These are phyloP conservation scores for Ictalurus furcatus DNA, from an alignment of 2,113 vertebrate genomes.

Conservation along the genomic window DNA sequence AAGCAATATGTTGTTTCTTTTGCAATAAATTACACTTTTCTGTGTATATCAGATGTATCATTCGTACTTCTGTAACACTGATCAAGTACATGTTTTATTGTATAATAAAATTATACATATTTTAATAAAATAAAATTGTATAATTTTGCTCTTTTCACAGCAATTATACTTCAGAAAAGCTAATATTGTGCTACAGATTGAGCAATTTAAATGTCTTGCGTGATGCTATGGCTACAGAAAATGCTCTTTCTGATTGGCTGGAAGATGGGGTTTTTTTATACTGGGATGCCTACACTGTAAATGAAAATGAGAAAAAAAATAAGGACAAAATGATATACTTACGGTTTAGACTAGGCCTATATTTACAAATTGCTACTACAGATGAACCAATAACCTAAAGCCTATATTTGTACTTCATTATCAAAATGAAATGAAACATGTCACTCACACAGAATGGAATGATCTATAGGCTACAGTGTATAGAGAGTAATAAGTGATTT, in stretches of 20 bases:
- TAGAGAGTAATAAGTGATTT: background rate
- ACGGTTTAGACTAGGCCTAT: background rate
- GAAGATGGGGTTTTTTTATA: background rate
- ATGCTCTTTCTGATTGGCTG: background rate
- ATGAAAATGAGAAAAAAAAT: background rate
- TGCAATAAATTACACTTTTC: conserved; percentile 10
- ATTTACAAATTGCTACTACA: background rate
- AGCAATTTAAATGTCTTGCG: background rate
- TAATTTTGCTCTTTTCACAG: background rate
- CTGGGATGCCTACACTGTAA: background rate
- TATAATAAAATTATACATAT: too few relatives aligned
- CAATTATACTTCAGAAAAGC: background rate
- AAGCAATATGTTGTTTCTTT: background rate
- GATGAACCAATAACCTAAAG: background rate
- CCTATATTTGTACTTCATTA: background rate
- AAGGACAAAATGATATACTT: background rate
- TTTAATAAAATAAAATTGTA: too few relatives aligned
- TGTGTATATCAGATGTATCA: background rate
- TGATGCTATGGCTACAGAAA: background rate
- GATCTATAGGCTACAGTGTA: background rate
- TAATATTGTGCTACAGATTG: background rate
- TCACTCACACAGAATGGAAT: background rate
- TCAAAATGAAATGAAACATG: background rate
- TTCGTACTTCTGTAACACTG: background rate
- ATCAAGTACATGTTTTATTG: background rate